Conservation (phyloP, 2,888 invertebrate genomes). For the Polydrusus tereticollis region DNA sequence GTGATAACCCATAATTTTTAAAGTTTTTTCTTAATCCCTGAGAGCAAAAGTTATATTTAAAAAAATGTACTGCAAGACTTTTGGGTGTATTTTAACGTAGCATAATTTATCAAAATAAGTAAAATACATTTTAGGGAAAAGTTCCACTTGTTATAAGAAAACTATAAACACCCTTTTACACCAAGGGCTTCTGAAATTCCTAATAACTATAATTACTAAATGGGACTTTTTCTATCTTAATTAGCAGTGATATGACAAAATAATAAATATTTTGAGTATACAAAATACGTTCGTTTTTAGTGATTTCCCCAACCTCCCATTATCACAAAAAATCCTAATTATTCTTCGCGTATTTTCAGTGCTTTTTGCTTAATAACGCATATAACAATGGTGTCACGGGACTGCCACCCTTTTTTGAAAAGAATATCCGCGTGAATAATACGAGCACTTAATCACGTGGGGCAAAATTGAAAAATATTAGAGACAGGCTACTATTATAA, state of each 20-base stretch:
- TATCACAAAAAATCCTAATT: slow-evolving; percentile 27
- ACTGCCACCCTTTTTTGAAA: slow-evolving; percentile 47
- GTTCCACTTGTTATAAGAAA: too few relatives aligned
- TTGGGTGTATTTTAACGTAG: too few relatives aligned
- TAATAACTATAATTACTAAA: too few relatives aligned
- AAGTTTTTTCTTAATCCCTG: too few relatives aligned
- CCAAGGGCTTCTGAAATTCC: too few relatives aligned
- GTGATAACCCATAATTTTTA: too few relatives aligned
- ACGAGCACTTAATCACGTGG: slow-evolving; percentile 58
- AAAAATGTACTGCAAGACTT: too few relatives aligned
- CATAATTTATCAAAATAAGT: too few relatives aligned
- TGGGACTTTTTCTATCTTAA: background rate
- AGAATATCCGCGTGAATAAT: slow-evolving; percentile 49
- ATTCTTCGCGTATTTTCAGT: slow-evolving; percentile 21
- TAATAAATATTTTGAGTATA: background rate
- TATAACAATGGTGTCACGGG: slow-evolving; percentile 40
- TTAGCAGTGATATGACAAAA: background rate
- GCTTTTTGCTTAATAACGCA: slow-evolving; percentile 35
- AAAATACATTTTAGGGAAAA: too few relatives aligned
- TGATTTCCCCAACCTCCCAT: slow-evolving; percentile 33
- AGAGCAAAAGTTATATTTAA: too few relatives aligned
- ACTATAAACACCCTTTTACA: too few relatives aligned
- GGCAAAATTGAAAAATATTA: slow-evolving; percentile 65
- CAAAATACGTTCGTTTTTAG: slow-evolving; percentile 17
- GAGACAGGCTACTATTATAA: slow-evolving; percentile 63